Conservation (phyloP, 2,888 invertebrate species). For the Cerastis rubricosa region DNA sequence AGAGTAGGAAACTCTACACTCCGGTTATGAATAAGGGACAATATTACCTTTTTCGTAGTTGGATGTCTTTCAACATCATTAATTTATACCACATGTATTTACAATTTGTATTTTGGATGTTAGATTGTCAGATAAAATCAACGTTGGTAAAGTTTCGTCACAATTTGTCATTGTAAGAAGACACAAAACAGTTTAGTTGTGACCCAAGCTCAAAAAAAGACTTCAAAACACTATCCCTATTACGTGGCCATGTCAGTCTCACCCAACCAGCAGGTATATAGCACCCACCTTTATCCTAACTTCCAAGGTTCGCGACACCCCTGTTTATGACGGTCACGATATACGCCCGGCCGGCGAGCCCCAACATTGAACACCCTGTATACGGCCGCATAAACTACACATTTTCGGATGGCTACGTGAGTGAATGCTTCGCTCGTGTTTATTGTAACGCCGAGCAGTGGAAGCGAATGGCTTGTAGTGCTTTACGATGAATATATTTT, state of each 20-base stretch:
- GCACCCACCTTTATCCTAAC: slow-evolving; percentile 32
- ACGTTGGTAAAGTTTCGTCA: neutral
- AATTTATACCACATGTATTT: neutral
- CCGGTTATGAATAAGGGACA: neutral
- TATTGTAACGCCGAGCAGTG: slow-evolving; percentile 36
- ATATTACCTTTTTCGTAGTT: neutral
- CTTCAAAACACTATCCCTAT: neutral
- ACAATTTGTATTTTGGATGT: neutral
- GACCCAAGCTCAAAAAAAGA: slow-evolving; percentile 21
- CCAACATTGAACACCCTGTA: slow-evolving; percentile 42
- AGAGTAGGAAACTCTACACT: neutral
- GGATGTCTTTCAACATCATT: neutral
- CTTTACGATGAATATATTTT: slow-evolving; percentile 19
- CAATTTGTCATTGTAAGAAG: neutral
- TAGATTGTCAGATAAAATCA: neutral
- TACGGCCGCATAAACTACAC: slow-evolving; percentile 52
- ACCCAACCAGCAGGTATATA: slow-evolving; percentile 3
- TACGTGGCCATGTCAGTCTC: slow-evolving; percentile 1
- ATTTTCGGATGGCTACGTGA: slow-evolving; percentile 50
- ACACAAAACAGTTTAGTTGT: slow-evolving; percentile 3
- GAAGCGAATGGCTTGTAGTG: neutral
- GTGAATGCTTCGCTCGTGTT: slow-evolving; percentile 44
- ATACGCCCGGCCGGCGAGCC: slow-evolving; percentile 31
- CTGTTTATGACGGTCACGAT: slow-evolving; percentile 57
- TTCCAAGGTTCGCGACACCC: slow-evolving; percentile 39